These are phyloP conservation scores for Gymnothorax javanicus DNA, from an alignment of 2,797 vertebrate species.

Conservation along the genomic window DNA sequence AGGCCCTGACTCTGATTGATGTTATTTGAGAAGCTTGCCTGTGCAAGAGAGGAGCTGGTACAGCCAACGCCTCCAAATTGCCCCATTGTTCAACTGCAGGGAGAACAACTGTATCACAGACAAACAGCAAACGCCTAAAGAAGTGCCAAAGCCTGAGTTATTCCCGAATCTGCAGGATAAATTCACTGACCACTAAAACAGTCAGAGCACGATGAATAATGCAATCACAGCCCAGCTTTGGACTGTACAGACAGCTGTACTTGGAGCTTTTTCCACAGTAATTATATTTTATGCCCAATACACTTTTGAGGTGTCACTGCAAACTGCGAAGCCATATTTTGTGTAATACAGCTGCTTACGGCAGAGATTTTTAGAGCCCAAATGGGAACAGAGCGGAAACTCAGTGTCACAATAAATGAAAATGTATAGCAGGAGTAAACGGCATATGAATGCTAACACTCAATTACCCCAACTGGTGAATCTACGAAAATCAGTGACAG, in stretches of 20 bases:
- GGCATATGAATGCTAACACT: neutral
- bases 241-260: neutral
- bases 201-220: neutral
- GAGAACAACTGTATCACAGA: neutral
- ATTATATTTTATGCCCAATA: slow-evolving; percentile 11
- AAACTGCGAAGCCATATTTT: neutral
- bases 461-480: neutral
- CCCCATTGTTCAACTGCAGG: slow-evolving; percentile 51
- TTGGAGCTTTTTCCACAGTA: neutral
- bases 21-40: neutral
- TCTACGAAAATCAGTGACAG: neutral
- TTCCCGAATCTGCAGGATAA: neutral
- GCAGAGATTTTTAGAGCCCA: neutral
- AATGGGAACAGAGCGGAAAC: neutral
- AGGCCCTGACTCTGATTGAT: neutral
- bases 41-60: slow-evolving; percentile 53
- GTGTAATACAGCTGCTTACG: neutral
- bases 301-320: neutral
- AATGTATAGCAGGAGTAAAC: neutral
- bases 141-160: neutral
- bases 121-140: neutral
- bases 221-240: neutral
- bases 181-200: slow-evolving; percentile 6
- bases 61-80: slow-evolving; percentile 46
- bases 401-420: neutral